A percentile compares a stretch with the other conserved stretches of the same genome.
phyloP scores from a whole-genome alignment of 1,140 invertebrate species.

The Apis laboriosa region DNA sequence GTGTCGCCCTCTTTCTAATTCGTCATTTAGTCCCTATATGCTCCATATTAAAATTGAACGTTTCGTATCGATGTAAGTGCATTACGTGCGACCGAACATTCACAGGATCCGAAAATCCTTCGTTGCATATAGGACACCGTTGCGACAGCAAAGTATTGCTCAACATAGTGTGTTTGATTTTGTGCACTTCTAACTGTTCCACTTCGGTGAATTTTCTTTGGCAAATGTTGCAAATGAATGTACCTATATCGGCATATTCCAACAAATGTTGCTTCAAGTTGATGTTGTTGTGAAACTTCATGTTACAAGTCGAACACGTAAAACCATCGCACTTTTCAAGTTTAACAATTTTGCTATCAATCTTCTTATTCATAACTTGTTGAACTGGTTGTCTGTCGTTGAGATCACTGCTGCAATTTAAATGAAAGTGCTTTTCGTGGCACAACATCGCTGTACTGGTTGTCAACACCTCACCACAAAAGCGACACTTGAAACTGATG shows the following conservation, averaged over 20 bases:
- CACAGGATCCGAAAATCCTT: slow-evolving; percentile 29
- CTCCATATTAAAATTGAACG: not conserved
- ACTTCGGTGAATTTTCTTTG: slow-evolving; percentile 39
- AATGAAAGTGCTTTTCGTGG: slow-evolving; percentile 64
- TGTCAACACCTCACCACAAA: slow-evolving; percentile 58
- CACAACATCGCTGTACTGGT: slow-evolving; percentile 47
- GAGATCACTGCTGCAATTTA: not conserved
- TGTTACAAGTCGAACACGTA: slow-evolving; percentile 46
- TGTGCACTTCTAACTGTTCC: slow-evolving; percentile 47
- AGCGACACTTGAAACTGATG: slow-evolving; percentile 42
- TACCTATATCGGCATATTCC: slow-evolving; percentile 52
- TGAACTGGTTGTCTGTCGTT: not conserved
- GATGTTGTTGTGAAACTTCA: slow-evolving; percentile 41
- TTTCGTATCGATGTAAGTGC: slow-evolving; percentile 58
- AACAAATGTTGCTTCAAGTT: slow-evolving; percentile 47
- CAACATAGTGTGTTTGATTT: slow-evolving; percentile 46
- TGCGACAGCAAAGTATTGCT: not conserved
- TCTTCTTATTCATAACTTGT: too few relatives aligned
- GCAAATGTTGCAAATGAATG: slow-evolving; percentile 45
- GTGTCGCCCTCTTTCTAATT: too few relatives aligned
- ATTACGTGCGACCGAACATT: slow-evolving; percentile 33
- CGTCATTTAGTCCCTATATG: too few relatives aligned
- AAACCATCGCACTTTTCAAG: not conserved
- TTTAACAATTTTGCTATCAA: not conserved
- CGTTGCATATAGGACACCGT: slow-evolving; percentile 54